A percentile compares a stretch with the other conserved stretches of the same genome.
These are phyloP conservation scores for Gouania willdenowi DNA, from an alignment of 2,797 vertebrate species.

Conservation along the genomic window DNA sequence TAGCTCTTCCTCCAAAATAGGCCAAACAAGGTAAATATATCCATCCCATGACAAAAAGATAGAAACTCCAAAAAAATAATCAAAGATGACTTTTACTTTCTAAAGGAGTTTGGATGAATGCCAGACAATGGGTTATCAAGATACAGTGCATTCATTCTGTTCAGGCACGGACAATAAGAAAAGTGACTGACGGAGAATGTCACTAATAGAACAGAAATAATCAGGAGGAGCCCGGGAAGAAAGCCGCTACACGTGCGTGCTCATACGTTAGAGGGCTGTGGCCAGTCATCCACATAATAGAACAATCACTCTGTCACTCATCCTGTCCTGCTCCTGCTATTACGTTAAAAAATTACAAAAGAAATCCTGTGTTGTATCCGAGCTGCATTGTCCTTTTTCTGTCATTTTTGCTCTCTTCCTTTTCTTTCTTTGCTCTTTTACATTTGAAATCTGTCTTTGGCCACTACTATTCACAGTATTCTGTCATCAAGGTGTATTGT, in stretches of 20 bases:
- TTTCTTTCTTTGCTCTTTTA: slow-evolving; percentile 50
- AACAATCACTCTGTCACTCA: slow-evolving; percentile 78
- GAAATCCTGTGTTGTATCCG: slow-evolving; percentile 36
- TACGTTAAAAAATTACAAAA: slow-evolving; percentile 53
- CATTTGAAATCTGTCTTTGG: slow-evolving; percentile 47
- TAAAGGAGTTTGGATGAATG: too few relatives aligned
- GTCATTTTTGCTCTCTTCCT: slow-evolving; percentile 7
- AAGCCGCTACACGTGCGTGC: slow-evolving; percentile 62
- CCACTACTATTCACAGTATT: slow-evolving; percentile 56
- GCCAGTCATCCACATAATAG: slow-evolving; percentile 81
- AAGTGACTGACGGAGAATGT: slow-evolving; percentile 34
- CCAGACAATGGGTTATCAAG: slow-evolving; percentile 10
- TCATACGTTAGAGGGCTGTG: slow-evolving; percentile 76
- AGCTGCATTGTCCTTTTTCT: slow-evolving; percentile 47
- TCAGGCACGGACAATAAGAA: background rate
- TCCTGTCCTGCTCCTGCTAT: slow-evolving; percentile 41
- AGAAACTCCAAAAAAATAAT: too few relatives aligned
- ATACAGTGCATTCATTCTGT: slow-evolving; percentile 33
- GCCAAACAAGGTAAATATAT: too few relatives aligned
- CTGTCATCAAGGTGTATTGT: slow-evolving; percentile 52
- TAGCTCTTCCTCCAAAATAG: too few relatives aligned
- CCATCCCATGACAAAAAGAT: too few relatives aligned
- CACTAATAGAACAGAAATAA: slow-evolving; percentile 61
- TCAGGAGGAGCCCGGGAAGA: slow-evolving; percentile 42
- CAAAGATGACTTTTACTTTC: too few relatives aligned